A percentile compares a stretch with the other conserved stretches of the same genome.
phyloP scores from a whole-genome alignment of 2,113 vertebrate genomes.

The Neogobius melanostomus region DNA sequence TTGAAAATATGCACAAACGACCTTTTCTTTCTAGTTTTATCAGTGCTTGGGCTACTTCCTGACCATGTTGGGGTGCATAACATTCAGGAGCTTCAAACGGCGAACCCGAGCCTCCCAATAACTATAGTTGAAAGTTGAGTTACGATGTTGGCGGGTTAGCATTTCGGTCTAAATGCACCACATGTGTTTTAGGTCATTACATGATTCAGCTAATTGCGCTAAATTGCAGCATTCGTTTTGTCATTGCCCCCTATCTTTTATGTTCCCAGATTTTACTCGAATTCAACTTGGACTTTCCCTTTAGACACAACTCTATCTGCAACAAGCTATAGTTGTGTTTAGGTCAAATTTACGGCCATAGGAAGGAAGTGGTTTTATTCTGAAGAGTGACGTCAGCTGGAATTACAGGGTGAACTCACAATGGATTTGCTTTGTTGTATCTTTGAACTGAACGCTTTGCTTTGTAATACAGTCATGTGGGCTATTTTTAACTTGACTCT shows the following conservation, averaged over 20 bases:
- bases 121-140: neutral
- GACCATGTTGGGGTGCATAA: too few species aligned
- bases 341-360: neutral
- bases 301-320: too few species aligned
- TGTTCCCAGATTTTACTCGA: too few species aligned
- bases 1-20: too few species aligned
- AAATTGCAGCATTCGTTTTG: neutral
- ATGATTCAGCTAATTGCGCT: constrained; percentile 1
- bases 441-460: neutral
- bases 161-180: neutral
- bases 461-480: neutral
- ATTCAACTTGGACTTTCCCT: too few species aligned
- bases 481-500: too few species aligned
- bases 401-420: neutral
- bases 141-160: neutral
- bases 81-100: neutral
- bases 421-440: neutral
- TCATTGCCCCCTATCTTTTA: neutral
- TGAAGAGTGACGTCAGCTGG: neutral
- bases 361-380: constrained; percentile 3
- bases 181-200: neutral
- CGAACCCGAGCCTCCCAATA: neutral
- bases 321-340: neutral
- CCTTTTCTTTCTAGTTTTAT: too few species aligned
- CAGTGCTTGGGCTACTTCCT: too few species aligned